phyloP scores from a whole-genome alignment of 2,888 invertebrate genomes.

The Macrophya annulata region DNA sequence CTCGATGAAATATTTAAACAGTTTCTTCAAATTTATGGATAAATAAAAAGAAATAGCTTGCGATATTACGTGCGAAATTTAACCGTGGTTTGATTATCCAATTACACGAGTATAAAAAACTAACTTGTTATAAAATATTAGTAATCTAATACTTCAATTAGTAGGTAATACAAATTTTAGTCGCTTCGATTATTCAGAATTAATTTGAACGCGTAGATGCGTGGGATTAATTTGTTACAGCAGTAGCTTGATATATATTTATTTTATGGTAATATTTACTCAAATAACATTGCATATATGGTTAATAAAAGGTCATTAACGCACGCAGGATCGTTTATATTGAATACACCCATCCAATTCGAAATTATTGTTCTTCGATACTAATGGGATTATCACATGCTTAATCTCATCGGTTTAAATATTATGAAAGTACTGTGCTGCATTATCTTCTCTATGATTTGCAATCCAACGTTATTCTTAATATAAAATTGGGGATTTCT shows the following conservation, averaged over 20 bases:
- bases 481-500: not conserved
- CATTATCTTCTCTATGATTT: not conserved
- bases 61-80: not conserved
- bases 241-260: slow-evolving; percentile 41
- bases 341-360: not conserved
- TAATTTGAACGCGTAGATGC: slow-evolving; percentile 24
- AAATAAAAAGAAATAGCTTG: not conserved
- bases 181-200: slow-evolving; percentile 25
- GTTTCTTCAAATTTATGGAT: not conserved
- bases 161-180: slow-evolving; percentile 10
- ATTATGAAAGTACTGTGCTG: not conserved
- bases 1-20: not conserved
- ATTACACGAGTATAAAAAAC: not conserved
- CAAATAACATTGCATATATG: slow-evolving; percentile 29
- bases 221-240: not conserved
- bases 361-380: not conserved
- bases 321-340: not conserved
- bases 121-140: not conserved
- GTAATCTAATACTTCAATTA: too few relatives aligned
- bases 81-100: not conserved
- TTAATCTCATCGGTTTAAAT: too few relatives aligned
- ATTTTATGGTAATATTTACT: slow-evolving; percentile 25
- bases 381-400: too few relatives aligned
- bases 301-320: slow-evolving; percentile 34
- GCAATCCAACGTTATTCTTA: not conserved